Percentiles rank a stretch among this genome's conserved stretches.
Evolutionary conservation across 2,888 invertebrate species (phyloP).

Genomic region (Holacanthella duospinosa): DNA sequence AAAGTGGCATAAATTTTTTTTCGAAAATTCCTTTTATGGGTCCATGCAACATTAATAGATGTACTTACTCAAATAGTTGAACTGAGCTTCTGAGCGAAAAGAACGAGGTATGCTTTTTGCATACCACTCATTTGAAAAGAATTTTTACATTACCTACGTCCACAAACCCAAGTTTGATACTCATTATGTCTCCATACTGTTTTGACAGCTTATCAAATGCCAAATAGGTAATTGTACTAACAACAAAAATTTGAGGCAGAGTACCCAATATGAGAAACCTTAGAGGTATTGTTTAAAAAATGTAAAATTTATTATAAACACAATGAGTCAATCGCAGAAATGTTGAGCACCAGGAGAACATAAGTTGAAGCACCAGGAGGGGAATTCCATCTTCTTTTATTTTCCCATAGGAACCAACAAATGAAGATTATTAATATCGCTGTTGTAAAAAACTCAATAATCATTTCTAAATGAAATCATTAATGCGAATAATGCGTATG

Average conservation of each 20-base stretch:
- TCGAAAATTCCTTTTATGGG: too few relatives aligned
- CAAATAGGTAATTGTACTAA: not conserved
- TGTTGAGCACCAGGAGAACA: too few relatives aligned
- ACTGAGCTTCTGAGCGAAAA: too few relatives aligned
- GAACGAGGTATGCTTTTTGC: too few relatives aligned
- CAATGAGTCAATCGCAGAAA: not conserved
- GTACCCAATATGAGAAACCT: not conserved
- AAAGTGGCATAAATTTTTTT: too few relatives aligned
- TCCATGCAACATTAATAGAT: too few relatives aligned
- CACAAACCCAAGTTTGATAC: conserved; percentile 2
- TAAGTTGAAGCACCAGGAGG: not conserved
- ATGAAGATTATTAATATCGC: too few relatives aligned
- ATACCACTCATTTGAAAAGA: too few relatives aligned
- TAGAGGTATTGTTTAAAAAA: not conserved
- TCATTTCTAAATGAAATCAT: too few relatives aligned
- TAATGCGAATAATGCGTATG: too few relatives aligned
- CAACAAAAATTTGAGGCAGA: not conserved
- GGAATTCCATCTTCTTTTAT: not conserved
- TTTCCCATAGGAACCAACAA: not conserved
- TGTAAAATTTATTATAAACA: not conserved
- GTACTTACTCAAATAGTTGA: too few relatives aligned
- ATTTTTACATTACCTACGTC: not conserved
- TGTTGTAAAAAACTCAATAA: too few relatives aligned
- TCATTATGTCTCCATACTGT: not conserved
- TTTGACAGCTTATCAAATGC: not conserved